phyloP scores from a whole-genome alignment of 2,113 vertebrate genomes.

The Oryzias celebensis region DNA sequence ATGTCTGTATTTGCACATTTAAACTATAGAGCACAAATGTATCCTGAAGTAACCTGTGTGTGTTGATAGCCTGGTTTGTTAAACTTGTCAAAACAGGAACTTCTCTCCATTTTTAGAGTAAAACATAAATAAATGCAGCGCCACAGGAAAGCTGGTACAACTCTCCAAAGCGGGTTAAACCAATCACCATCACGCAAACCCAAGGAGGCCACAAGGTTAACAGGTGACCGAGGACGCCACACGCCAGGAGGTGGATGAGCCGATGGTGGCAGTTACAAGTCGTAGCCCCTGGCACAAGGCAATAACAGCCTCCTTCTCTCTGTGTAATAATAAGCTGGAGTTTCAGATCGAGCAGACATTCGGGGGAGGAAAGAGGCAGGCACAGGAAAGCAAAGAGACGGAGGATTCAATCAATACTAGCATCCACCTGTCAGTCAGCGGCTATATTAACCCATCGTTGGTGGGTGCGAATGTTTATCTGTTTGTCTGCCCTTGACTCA shows the following conservation, averaged over 20 bases:
- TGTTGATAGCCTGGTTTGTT: no score
- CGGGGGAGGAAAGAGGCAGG: not conserved
- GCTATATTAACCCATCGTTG: constrained; percentile 46
- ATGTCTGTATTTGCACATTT: constrained; percentile 53
- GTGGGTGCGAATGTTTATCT: constrained; percentile 38
- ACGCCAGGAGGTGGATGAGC: constrained; percentile 35
- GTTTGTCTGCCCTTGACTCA: constrained; percentile 23
- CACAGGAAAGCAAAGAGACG: constrained; percentile 36
- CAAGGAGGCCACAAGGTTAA: not conserved
- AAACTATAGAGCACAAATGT: constrained; percentile 50
- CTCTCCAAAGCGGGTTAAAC: not conserved
- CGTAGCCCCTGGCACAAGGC: constrained; percentile 57
- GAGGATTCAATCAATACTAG: constrained; percentile 61
- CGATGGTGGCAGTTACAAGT: constrained; percentile 50
- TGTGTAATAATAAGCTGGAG: constrained; percentile 71
- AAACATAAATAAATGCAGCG: no score
- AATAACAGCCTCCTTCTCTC: constrained; percentile 65
- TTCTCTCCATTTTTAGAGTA: no score
- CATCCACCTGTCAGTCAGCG: constrained; percentile 70
- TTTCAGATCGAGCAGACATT: constrained; percentile 63
- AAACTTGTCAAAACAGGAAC: no score
- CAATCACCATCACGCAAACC: constrained; percentile 2
- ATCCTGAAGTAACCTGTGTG: constrained; percentile 38
- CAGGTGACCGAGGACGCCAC: not conserved
- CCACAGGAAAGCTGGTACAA: not conserved